Base-by-base conservation (phyloP, 2,113 vertebrate species). In the Microcebus ravelobensis region DNA sequence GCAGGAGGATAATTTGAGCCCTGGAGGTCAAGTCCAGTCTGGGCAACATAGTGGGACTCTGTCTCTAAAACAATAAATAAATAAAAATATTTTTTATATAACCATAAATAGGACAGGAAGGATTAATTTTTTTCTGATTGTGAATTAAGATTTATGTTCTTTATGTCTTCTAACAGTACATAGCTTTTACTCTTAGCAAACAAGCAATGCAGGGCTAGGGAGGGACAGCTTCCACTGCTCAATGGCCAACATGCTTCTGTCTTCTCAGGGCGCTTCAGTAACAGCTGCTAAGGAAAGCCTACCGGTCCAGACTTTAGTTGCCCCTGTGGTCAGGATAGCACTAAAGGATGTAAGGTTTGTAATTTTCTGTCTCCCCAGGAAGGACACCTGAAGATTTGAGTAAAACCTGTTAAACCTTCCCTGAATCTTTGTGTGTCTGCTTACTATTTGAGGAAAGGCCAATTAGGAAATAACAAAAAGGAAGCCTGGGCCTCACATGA, bases 151-250 rank as follows among this genome's bases (percentile, higher is more conserved):
- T 50, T 65, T 81, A 21, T 39, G 36, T 10, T 50, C 8, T 63
- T 70, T 63, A 6, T 17, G 4, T 29, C 70, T 74, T 55, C 8
- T 9, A 36, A 21, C 0, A 88, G 11, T 21, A 4, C 11, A 8
- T 1, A 27, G 11, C 10, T 85, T 84, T 67, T n/a, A 50, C 2
- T 82, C 14, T 2, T 3, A 11, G 5, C 23, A 52, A n/a, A 63
- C 0, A 23, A 76, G 15, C 59, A 55, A 6, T 6, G 15, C 80
- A 48, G 42, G 31, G 0, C 1, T 10, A 9, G 6, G 23, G 18
- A 2, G 57, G 23, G 55, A 57, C 3, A 0, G 3, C 2, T 0
- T 36, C 15, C 13, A 17, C 1, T 0, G 1, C 9, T 42, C 5
- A 8, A 2, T 20, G 27, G 31, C 5, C 34, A 8, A 10, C 1